phyloP scores from a whole-genome alignment of 2,888 invertebrate genomes.

The Stramonita haemastoma region DNA sequence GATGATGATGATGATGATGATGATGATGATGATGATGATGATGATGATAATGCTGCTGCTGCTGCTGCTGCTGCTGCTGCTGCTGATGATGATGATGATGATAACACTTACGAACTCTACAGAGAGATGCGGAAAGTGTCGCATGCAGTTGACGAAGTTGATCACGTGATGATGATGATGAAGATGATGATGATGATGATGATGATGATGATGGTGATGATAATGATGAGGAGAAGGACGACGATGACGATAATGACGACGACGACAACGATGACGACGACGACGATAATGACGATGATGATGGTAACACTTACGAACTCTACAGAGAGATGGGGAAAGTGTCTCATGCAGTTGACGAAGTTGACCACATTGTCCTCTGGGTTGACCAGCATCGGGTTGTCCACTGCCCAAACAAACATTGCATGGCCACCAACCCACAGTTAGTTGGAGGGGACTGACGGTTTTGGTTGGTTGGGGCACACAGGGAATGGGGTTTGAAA shows the following conservation, averaged over 20 bases:
- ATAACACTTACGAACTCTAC: constrained; percentile 64
- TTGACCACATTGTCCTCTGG: constrained; percentile 61
- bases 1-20: background rate
- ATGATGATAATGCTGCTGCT: background rate
- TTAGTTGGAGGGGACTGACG: no score
- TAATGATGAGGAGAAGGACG: background rate
- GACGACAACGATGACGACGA: background rate
- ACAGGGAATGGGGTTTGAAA: no score
- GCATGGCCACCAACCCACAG: no score
- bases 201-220: background rate
- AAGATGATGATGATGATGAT: no score
- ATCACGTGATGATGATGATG: background rate
- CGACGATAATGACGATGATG: background rate
- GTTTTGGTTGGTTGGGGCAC: no score
- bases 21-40: background rate
- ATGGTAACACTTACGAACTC: constrained; percentile 62
- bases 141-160: constrained; percentile 64
- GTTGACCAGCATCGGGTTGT: constrained; percentile 65
- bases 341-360: constrained; percentile 62
- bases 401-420: constrained; percentile 50
- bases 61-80: no score
- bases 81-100: background rate
- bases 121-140: constrained; percentile 69
- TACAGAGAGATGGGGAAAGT: constrained; percentile 68
- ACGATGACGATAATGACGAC: background rate